Evolutionary conservation across 1,140 invertebrate genomes (phyloP), one percentile per base, ranked within the genome.

Genomic region (Aplysia californica): DNA sequence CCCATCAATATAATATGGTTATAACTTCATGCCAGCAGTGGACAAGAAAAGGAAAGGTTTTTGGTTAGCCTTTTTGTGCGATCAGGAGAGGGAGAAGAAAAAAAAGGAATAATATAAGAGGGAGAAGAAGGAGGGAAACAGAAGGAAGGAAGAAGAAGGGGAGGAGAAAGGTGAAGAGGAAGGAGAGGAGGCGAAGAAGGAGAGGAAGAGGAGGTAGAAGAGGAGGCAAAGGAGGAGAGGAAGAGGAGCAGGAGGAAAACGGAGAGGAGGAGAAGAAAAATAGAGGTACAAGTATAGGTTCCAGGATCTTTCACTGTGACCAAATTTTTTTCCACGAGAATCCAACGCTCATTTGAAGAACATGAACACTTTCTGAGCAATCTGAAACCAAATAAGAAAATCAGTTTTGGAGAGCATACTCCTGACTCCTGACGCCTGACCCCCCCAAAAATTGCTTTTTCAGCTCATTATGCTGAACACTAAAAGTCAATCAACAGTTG

Each of bases 361-460:
- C n/a, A 58, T 23, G 56, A 58, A 58, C n/a, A 58, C n/a, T n/a
- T n/a, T n/a, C n/a, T 23, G 56, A 58, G 31, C n/a, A 58, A 58
- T n/a, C n/a, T 23, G 56, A 58, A 58, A 29, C 5, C n/a, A 29
- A 58, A 58, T 3, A 21, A 58, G 4, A 58, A 58, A 3, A 58
- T 23, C 3, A 58, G 31, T 3, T 23, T 23, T 3, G 31, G 31
- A 3, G 31, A 58, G 4, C n/a, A 58, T 3, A 58, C n/a, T 3
- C n/a, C n/a, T 3, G 31, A 58, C 3, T 23, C n/a, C 3, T 23
- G 31, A 3, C n/a, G 31, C 3, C 44, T 50, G 44, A 50, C n/a
- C 44, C 10, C 10, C 10, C 10, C 44, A 10, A 10, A 50, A 50
- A 50, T 50, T 50, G 44, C 44, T n/a, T n/a, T n/a, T n/a, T n/a